Evolutionary conservation across 92 coral and sea anemone genomes (phyloP), one percentile per base, ranked within the genome.

Genomic region (Metridium senile): DNA sequence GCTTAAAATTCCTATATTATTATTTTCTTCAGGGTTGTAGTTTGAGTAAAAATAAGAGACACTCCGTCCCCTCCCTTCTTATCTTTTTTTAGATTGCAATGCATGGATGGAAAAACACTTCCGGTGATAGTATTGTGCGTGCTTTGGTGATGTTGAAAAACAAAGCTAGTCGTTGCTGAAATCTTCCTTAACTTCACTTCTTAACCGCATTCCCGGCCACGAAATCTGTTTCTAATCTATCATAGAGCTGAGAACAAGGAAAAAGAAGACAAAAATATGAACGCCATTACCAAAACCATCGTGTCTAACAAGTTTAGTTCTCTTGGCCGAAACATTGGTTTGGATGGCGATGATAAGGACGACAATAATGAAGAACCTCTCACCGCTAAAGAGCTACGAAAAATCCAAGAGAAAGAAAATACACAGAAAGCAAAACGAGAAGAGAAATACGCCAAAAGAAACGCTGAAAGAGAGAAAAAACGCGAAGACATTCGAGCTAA

Each of bases 401-500:
- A 88, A 71, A 34, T 79, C 11, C 75, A 84, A 62, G 89, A 88
- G 33, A 65, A 84, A 47, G 83, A 88, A 25, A 85, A 83, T 9
- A 66, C 86, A 27, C 79, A 82, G 27, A 83, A 88, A 70, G 92
- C 88, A 18, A 88, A 88, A 70, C 66, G 82, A 23, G 77, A 88
- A 75, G 69, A 88, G 3, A 74, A 77, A 61, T 82, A 88, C 47
- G 89, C 80, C 27, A 88, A 88, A 70, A 82, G 93, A 51, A 75
- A 71, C 45, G 89, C 84, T 0, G 86, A 88, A 61, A 68, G 93
- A 54, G 81, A 84, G 31, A 88, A 88, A 78, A 88, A 88, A 32
- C 86, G 93, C 9, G 93, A 88, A 9, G 83, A 88, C 78, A 88
- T 88, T 11, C 45, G 93, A 70, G 86, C 93, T 16, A 88, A 88